Conservation (phyloP, 2,113 vertebrate species). For the Indicator maculatus region DNA sequence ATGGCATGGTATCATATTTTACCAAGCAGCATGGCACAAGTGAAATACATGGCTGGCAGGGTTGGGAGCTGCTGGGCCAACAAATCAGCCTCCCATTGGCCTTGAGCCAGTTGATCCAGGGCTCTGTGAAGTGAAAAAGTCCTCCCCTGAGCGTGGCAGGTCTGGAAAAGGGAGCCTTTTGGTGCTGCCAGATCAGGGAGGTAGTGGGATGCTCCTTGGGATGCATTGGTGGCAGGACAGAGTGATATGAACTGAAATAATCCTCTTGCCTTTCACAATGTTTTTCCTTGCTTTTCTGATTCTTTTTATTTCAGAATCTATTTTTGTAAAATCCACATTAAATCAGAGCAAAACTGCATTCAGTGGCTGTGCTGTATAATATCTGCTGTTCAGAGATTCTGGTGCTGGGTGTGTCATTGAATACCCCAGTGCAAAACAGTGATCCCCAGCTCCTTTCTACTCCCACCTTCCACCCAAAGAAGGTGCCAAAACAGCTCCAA, state of each 20-base stretch:
- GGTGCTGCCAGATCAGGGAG: neutral
- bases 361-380: neutral
- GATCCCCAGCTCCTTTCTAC: neutral
- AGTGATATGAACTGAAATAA: neutral
- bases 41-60: neutral
- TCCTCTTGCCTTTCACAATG: neutral
- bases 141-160: neutral
- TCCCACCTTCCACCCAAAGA: fast-evolving
- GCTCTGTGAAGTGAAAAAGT: neutral
- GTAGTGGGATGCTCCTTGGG: fast-evolving
- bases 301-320: neutral
- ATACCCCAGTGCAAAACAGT: neutral
- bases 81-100: neutral
- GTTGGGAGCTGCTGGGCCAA: neutral
- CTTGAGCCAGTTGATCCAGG: neutral
- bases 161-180: neutral
- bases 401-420: fast-evolving
- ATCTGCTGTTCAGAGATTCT: neutral
- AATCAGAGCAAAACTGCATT: neutral
- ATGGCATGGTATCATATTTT: neutral
- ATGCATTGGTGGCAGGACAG: neutral
- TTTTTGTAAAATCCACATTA: neutral
- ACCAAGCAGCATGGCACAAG: neutral
- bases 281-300: neutral
- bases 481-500: neutral